Evolutionary conservation across 2,888 invertebrate genomes (phyloP), one percentile per base, ranked within the genome.

Genomic region (Pherbina coryleti): DNA sequence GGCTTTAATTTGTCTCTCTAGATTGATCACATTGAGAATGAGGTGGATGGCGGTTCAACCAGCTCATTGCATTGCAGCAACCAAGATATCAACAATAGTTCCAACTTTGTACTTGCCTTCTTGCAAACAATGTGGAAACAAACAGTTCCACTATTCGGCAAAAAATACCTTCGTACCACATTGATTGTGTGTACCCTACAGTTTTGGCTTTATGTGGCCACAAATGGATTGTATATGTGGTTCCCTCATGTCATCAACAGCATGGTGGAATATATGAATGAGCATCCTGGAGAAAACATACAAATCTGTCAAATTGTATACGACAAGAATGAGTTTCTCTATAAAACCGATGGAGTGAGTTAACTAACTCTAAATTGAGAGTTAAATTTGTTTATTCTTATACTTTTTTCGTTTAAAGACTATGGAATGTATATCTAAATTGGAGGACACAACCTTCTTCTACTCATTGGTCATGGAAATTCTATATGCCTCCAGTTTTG

Each of bases 241-340:
- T 86, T 88, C 69, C 88, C 88, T 0, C 87, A 88, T 49, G 87
- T 88, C 19, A 83, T 88, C 51, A 88, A 88, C 78, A 85, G 85
- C 37, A 83, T 87, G 79, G 85, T 84, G 0, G 83, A 85, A 34
- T 88, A 82, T 75, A 84, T 84, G 78, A 78, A 82, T 3, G 77
- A 81, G 14, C 82, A 86, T 79, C 85, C 86, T 1, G 83, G 82
- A 22, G 77, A 82, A 19, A 75, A 81, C 14, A 82, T 80, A 8
- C 79, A 82, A 25, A 83, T 88, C 11, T 89, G 89, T 78, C 79
- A 86, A 49, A 84, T 86, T 37, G 81, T 87, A 14, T 81, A 85
- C 70, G 76, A 80, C 0, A 85, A 84, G 71, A 80, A 84, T 55
- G 80, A 77, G 51, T 55, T 76, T 2, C 73, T 79, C 34, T 82